Evolutionary conservation across 2,113 vertebrate genomes (phyloP).

Genomic region (Glareola pratincola): DNA sequence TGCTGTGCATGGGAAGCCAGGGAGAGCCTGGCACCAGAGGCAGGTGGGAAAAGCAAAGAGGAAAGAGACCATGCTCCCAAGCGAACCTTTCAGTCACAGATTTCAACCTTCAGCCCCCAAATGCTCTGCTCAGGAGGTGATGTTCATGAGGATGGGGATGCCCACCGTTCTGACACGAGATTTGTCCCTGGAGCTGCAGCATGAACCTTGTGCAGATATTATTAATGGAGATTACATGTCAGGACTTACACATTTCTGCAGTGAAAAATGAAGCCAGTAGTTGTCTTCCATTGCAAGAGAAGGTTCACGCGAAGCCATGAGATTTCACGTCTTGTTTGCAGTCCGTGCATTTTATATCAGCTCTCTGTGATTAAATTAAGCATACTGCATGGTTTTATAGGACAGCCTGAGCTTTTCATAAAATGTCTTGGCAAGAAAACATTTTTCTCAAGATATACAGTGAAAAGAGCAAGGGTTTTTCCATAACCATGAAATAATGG

Average conservation of each 20-base stretch:
- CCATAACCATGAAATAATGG: neutral
- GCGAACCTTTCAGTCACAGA: neutral
- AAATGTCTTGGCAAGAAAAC: neutral
- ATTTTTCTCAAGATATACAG: neutral
- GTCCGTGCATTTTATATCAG: neutral
- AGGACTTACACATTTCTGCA: neutral
- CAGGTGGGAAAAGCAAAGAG: neutral
- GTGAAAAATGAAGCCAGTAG: neutral
- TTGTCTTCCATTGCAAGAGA: neutral
- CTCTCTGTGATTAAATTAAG: neutral
- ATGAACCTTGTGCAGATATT: neutral
- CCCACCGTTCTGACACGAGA: neutral
- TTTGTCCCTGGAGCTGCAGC: neutral
- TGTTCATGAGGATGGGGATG: neutral
- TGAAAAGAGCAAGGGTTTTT: neutral
- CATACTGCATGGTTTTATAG: neutral
- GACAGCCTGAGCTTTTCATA: neutral
- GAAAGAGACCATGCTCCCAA: rapidly evolving
- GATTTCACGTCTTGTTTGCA: neutral
- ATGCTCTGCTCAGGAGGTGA: neutral
- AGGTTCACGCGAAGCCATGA: neutral
- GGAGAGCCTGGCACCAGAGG: neutral
- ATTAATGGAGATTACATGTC: neutral
- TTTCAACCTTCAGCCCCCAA: neutral
- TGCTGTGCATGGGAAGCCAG: neutral